A percentile compares a stretch with the other conserved stretches of the same genome.
Evolutionary conservation across 2,888 invertebrate species (phyloP).

Genomic region (Drosophila seclusa): DNA sequence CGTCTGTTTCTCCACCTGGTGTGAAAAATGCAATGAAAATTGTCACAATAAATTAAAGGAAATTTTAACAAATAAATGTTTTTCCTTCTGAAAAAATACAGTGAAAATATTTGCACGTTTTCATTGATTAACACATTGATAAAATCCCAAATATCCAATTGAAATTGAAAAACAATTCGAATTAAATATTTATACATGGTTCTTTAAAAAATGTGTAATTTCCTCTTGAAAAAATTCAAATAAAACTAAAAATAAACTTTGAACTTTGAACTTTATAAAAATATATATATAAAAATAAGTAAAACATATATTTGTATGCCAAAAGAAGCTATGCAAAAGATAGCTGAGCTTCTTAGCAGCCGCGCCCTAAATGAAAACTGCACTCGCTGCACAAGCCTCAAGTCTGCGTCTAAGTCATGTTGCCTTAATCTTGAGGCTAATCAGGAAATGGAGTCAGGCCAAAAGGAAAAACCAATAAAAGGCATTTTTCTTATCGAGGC

Average conservation of each 20-base stretch:
- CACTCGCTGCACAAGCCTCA: constrained; percentile 15
- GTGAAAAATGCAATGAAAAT: constrained; percentile 20
- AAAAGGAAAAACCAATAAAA: constrained; percentile 74
- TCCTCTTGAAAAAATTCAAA: neutral
- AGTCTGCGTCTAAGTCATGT: constrained; percentile 26
- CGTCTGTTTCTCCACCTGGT: neutral
- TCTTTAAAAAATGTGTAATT: neutral
- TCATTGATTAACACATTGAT: neutral
- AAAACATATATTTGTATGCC: constrained; percentile 1
- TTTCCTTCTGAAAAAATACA: neutral
- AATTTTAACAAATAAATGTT: constrained; percentile 13
- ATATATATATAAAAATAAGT: neutral
- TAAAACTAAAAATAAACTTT: neutral
- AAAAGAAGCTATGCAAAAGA: constrained; percentile 38
- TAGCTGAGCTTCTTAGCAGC: constrained; percentile 29
- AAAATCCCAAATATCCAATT: neutral
- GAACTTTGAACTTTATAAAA: too few species aligned
- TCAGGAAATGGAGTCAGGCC: constrained; percentile 66
- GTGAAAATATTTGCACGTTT: neutral
- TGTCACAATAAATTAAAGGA: constrained; percentile 13
- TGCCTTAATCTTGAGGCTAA: constrained; percentile 65
- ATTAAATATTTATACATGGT: neutral
- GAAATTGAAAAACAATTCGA: neutral
- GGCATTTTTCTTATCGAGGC: constrained; percentile 74
- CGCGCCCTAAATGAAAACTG: constrained; percentile 53